phyloP scores from a whole-genome alignment of 92 coral and sea anemone species.

The Micromussa lordhowensis region DNA sequence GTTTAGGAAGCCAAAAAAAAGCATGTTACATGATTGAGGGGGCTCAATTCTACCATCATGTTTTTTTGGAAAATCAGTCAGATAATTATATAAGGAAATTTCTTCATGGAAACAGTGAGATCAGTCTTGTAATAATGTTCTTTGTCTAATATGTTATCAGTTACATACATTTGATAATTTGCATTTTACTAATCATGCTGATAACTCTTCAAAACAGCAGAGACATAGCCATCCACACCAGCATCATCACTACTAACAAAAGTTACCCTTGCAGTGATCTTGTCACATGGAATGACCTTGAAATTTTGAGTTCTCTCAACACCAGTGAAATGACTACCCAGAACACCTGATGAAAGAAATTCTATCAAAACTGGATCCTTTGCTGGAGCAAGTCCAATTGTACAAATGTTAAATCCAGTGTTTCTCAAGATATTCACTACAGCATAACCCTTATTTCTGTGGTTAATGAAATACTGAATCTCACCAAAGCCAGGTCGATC shows the following conservation, averaged over 20 bases:
- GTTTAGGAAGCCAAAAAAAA: too few species aligned
- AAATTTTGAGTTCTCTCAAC: conserved; percentile 58
- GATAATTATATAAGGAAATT: too few species aligned
- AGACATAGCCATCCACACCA: conserved; percentile 71
- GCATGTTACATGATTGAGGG: too few species aligned
- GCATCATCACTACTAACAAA: conserved; percentile 58
- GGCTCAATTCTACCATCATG: too few species aligned
- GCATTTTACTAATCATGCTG: conserved; percentile 68
- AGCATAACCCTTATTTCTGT: conserved; percentile 14
- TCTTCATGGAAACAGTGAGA: too few species aligned
- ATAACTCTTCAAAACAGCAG: conserved; percentile 67
- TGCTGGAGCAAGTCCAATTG: conserved; percentile 49
- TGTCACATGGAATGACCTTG: conserved; percentile 49
- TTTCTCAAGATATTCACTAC: conserved; percentile 47
- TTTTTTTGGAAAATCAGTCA: too few species aligned
- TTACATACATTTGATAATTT: too few species aligned
- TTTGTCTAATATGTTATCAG: too few species aligned
- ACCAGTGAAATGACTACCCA: conserved; percentile 61
- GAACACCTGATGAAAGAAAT: conserved; percentile 54
- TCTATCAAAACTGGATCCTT: conserved; percentile 57
- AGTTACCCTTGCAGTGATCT: conserved; percentile 51
- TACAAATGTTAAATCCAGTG: conserved; percentile 59
- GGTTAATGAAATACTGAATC: not conserved
- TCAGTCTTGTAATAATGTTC: too few species aligned
- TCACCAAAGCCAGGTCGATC: conserved; percentile 10